A percentile compares a stretch with the other conserved stretches of the same genome.
Conservation (phyloP, 2,797 vertebrate genomes). For the Taeniopygia guttata region DNA sequence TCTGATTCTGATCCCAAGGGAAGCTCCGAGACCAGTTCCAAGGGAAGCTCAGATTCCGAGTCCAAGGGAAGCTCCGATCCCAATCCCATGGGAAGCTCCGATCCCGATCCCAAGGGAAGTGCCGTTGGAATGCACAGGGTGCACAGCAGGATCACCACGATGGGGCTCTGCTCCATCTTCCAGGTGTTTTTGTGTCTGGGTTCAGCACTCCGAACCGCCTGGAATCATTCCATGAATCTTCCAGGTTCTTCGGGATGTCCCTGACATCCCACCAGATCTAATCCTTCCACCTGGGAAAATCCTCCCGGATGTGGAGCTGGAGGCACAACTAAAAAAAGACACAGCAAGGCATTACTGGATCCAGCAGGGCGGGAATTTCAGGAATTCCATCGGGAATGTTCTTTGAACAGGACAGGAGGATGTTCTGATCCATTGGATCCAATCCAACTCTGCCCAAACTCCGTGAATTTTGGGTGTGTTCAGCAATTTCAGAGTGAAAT, state of each 20-base stretch:
- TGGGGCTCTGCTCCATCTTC: neutral
- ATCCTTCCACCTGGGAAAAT: neutral
- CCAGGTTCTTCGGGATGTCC: fast-evolving
- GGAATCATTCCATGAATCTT: fast-evolving
- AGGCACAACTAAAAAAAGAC: neutral
- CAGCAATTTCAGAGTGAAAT: neutral
- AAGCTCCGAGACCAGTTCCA: too few species aligned
- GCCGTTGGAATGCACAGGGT: neutral
- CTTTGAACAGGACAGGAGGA: neutral
- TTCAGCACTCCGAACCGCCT: fast-evolving
- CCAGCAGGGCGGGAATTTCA: fast-evolving
- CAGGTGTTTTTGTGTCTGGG: fast-evolving
- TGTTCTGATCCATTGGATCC: neutral
- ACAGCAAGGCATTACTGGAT: neutral
- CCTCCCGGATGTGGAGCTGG: neutral
- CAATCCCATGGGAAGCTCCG: neutral
- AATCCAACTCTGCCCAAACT: neutral
- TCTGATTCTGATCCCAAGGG: neutral
- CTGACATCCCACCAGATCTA: neutral
- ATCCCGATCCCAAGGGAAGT: neutral
- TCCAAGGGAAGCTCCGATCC: neutral
- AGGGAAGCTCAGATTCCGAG: too few species aligned
- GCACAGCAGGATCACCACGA: neutral
- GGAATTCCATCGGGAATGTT: neutral
- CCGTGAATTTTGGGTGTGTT: neutral